A percentile compares a stretch with the other conserved stretches of the same genome.
These are phyloP conservation scores for Lepidurus arcticus DNA, from an alignment of 1,140 invertebrate genomes.

Conservation along the genomic window DNA sequence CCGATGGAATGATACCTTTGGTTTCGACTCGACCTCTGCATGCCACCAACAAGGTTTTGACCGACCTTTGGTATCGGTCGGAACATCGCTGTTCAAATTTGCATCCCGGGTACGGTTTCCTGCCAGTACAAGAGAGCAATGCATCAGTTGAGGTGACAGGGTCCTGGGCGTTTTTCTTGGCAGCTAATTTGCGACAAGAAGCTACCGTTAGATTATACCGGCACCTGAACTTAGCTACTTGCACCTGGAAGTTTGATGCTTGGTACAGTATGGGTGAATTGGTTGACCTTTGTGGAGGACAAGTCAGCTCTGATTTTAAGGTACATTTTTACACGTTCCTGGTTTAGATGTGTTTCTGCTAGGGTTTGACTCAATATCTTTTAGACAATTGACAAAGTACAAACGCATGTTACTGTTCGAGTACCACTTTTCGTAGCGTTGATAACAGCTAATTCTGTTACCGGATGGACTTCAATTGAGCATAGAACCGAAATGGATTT, in stretches of 20 bases:
- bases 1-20: conserved; percentile 49
- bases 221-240: conserved; percentile 47
- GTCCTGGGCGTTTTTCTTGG: conserved; percentile 43
- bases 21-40: conserved; percentile 49
- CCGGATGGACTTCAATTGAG: conserved; percentile 48
- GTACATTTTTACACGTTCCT: conserved; percentile 33
- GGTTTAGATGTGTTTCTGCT: conserved; percentile 13
- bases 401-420: conserved; percentile 46
- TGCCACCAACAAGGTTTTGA: conserved; percentile 46
- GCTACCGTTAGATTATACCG: conserved; percentile 46
- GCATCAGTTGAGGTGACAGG: neutral
- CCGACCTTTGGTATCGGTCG: conserved; percentile 45
- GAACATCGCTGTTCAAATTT: conserved; percentile 51
- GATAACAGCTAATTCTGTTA: conserved; percentile 44
- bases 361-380: neutral
- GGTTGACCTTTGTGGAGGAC: conserved; percentile 48
- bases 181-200: conserved; percentile 41
- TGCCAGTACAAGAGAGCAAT: conserved; percentile 36
- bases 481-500: conserved; percentile 49
- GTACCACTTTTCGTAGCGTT: conserved; percentile 50
- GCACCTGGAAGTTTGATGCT: conserved; percentile 49
- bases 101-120: conserved; percentile 44
- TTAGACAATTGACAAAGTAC: conserved; percentile 35
- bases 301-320: conserved; percentile 46
- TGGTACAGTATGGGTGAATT: conserved; percentile 50